These are phyloP conservation scores for Tringa solitaria DNA, from an alignment of 2,113 vertebrate species.

Conservation along the genomic window DNA sequence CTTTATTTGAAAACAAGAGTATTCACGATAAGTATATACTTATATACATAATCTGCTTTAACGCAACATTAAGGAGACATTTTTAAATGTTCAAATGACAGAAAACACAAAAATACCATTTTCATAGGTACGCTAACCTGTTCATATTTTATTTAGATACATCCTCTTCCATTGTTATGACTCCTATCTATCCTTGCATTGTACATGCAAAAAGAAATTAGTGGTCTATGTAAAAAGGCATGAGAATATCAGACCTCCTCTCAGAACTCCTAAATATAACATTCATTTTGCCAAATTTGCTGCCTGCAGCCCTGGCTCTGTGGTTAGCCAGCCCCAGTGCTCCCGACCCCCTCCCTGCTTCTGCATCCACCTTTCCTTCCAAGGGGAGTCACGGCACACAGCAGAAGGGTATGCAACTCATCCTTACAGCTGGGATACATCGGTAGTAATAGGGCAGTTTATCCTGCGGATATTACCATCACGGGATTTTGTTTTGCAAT, in stretches of 20 bases:
- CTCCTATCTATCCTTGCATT: background rate
- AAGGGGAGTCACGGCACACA: background rate
- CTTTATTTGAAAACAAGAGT: background rate
- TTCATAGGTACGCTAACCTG: background rate
- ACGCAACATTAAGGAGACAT: background rate
- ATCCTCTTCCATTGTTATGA: background rate
- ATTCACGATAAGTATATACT: background rate
- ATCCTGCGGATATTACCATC: background rate
- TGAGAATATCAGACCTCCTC: background rate
- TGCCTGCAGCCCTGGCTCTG: too few species aligned
- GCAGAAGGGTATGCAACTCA: background rate
- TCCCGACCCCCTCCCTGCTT: background rate
- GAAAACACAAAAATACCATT: background rate
- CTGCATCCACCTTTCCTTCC: background rate
- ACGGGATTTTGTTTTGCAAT: background rate
- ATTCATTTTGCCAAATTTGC: background rate
- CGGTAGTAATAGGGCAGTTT: fast-evolving
- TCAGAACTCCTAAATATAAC: background rate
- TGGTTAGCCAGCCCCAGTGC: background rate
- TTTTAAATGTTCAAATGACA: background rate
- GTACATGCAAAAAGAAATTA: background rate
- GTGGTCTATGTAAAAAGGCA: background rate
- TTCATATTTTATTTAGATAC: background rate
- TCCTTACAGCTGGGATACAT: background rate
- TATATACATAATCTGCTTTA: background rate